Evolutionary conservation across 2,888 invertebrate species (phyloP).

Genomic region (Philhelius pedissequus): DNA sequence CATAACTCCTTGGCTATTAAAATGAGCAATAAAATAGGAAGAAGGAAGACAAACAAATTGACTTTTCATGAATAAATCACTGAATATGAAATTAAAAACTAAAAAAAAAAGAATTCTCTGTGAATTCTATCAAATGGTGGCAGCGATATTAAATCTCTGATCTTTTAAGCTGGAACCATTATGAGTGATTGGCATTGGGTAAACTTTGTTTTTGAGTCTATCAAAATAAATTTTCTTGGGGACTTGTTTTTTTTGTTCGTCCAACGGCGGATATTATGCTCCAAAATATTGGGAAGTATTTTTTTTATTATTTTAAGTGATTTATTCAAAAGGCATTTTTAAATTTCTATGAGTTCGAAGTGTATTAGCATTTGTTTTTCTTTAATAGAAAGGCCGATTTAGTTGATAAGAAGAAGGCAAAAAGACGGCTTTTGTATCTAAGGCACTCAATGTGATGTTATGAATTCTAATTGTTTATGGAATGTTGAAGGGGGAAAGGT

Average conservation of each 20-base stretch:
- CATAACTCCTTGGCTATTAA: conserved; percentile 36
- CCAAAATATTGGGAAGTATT: neutral
- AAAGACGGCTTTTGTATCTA: neutral
- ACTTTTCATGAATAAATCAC: conserved; percentile 60
- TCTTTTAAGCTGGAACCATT: conserved; percentile 11
- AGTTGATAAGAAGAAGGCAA: too few species aligned
- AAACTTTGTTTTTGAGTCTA: conserved; percentile 30
- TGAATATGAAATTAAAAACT: conserved; percentile 33
- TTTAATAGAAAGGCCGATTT: neutral
- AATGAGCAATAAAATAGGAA: conserved; percentile 8
- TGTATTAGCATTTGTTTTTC: conserved; percentile 29
- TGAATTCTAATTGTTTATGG: conserved; percentile 21
- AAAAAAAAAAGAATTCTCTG: neutral
- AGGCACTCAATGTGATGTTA: neutral
- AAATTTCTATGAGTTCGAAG: conserved; percentile 26
- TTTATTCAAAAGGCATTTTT: conserved; percentile 51
- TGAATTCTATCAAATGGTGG: conserved; percentile 35
- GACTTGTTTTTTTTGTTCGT: neutral
- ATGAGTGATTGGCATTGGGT: neutral
- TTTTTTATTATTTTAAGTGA: conserved; percentile 21
- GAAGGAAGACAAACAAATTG: conserved; percentile 37
- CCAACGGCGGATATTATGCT: neutral
- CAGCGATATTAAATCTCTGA: conserved; percentile 29
- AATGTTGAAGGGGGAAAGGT: neutral
- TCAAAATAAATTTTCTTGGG: conserved; percentile 9